Percentiles rank a stretch among this genome's conserved stretches.
These are phyloP conservation scores for Sebastiscus tertius DNA, from an alignment of 2,797 vertebrate species.

Conservation along the genomic window DNA sequence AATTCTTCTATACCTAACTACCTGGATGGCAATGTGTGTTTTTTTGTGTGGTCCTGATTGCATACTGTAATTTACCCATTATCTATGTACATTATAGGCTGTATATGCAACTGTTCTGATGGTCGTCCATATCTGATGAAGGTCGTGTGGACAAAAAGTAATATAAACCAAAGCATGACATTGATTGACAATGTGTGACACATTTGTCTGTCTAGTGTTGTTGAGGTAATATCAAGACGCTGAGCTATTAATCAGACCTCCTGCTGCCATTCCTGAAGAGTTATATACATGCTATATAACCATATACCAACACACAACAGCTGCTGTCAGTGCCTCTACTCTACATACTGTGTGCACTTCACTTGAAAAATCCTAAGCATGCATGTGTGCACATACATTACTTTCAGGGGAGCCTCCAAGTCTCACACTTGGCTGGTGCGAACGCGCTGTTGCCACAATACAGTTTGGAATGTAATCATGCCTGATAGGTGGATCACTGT, in stretches of 20 bases:
- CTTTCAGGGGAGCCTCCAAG: slow-evolving; percentile 38
- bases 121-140: not conserved
- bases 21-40: not conserved
- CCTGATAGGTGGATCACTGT: slow-evolving; percentile 54
- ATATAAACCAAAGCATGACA: not conserved
- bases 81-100: not conserved
- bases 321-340: slow-evolving; percentile 46
- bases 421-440: slow-evolving; percentile 39
- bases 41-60: not conserved
- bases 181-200: not conserved
- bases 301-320: slow-evolving; percentile 59
- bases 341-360: slow-evolving; percentile 7
- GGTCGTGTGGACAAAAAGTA: not conserved
- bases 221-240: not conserved
- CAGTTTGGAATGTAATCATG: slow-evolving; percentile 65
- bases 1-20: not conserved
- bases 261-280: slow-evolving; percentile 18
- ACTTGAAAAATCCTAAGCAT: slow-evolving; percentile 47
- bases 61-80: not conserved
- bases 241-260: not conserved
- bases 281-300: slow-evolving; percentile 18
- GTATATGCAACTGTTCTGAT: not conserved
- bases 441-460: slow-evolving; percentile 53
- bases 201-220: not conserved
- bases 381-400: slow-evolving; percentile 26